phyloP scores from a whole-genome alignment of 2,797 vertebrate genomes.

The Hemitrygon akajei region DNA sequence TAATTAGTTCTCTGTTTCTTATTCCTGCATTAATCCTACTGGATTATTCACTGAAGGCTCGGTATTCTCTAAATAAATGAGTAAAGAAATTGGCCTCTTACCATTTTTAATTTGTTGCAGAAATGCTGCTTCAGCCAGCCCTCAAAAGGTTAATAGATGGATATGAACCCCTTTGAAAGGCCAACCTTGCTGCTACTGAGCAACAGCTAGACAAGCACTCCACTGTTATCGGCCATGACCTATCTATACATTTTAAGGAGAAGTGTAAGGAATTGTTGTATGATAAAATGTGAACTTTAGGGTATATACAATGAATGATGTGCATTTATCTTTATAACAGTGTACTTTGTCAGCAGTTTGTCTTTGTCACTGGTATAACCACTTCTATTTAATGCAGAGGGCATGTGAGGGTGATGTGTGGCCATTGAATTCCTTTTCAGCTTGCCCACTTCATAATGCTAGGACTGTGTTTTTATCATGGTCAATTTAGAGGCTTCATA shows the following conservation, averaged over 20 bases:
- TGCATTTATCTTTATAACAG: slow-evolving; percentile 28
- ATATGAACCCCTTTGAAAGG: slow-evolving; percentile 33
- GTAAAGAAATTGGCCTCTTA: slow-evolving; percentile 29
- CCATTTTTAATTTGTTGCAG: slow-evolving; percentile 36
- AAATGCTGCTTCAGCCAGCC: not conserved
- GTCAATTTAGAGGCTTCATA: not conserved
- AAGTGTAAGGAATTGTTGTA: slow-evolving; percentile 2
- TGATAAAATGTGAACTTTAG: slow-evolving; percentile 30
- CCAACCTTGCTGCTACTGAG: slow-evolving; percentile 21
- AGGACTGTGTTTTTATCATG: not conserved
- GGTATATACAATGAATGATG: slow-evolving; percentile 25
- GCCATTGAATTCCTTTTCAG: not conserved
- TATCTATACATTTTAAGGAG: not conserved
- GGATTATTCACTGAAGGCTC: slow-evolving; percentile 16
- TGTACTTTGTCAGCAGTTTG: slow-evolving; percentile 20
- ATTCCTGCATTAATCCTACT: slow-evolving; percentile 24
- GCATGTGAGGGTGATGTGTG: not conserved
- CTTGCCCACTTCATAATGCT: not conserved
- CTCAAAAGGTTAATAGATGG: slow-evolving; percentile 32
- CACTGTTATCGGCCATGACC: slow-evolving; percentile 20
- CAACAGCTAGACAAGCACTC: slow-evolving; percentile 4
- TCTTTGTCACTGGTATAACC: slow-evolving; percentile 2
- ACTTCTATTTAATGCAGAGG: not conserved
- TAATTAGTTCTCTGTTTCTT: slow-evolving; percentile 35
- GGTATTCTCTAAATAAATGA: slow-evolving; percentile 25